A percentile compares a stretch with the other conserved stretches of the same genome.
These are phyloP conservation scores for Agrotis exclamationis DNA, from an alignment of 2,888 invertebrate species.

Conservation along the genomic window DNA sequence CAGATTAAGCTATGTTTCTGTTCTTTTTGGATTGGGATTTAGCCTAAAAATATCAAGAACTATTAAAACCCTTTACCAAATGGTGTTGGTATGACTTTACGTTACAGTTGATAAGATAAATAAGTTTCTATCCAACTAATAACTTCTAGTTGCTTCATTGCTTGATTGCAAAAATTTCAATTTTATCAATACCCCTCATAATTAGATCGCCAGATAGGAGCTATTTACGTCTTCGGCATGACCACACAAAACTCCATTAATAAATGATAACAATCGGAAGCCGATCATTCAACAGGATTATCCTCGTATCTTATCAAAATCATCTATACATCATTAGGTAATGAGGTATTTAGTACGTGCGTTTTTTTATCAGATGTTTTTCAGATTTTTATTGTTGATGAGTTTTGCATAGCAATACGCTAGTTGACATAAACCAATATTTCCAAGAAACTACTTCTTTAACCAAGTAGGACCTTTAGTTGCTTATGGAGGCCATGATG, in stretches of 20 bases:
- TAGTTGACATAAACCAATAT: too few relatives aligned
- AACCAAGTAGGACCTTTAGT: too few relatives aligned
- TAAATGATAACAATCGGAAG: constrained; percentile 1
- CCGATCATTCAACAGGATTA: constrained; percentile 11
- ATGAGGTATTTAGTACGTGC: too few relatives aligned
- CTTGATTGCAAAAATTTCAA: background rate
- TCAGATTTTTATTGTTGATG: constrained; percentile 7
- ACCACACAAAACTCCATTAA: background rate
- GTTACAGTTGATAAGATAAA: background rate
- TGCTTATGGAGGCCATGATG: too few relatives aligned
- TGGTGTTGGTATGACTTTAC: background rate
- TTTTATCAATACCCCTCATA: background rate
- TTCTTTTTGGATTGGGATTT: background rate
- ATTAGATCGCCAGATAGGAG: background rate
- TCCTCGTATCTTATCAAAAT: constrained; percentile 18
- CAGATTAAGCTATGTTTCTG: background rate
- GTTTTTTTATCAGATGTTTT: background rate
- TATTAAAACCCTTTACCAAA: background rate
- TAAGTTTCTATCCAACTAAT: background rate
- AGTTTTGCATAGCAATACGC: background rate
- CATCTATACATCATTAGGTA: background rate
- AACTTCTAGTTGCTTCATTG: background rate
- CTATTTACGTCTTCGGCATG: background rate
- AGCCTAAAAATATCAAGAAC: background rate
- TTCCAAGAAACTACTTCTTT: too few relatives aligned